Conservation (phyloP, 64 coral and sea anemone genomes). For the Anthopleura sola region DNA sequence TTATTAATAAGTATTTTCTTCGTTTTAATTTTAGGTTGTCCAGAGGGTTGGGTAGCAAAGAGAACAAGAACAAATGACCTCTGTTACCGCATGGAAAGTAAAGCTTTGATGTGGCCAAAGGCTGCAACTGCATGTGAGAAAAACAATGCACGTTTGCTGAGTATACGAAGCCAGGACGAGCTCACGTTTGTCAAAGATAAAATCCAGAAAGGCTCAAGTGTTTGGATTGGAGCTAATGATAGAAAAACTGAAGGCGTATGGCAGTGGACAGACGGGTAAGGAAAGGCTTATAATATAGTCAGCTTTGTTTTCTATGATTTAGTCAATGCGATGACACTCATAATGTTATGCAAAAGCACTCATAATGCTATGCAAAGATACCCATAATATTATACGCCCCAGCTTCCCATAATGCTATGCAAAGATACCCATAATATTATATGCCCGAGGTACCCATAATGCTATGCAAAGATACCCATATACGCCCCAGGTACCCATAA, state of each 20-base stretch:
- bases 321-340: background rate
- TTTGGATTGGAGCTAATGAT: slow-evolving; percentile 55
- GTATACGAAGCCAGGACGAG: slow-evolving; percentile 16
- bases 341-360: background rate
- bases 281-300: background rate
- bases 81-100: slow-evolving; percentile 33
- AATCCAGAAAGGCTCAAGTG: slow-evolving; percentile 8
- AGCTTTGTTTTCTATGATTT: background rate
- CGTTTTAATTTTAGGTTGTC: background rate
- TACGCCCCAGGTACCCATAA: background rate
- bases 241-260: slow-evolving; percentile 19
- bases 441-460: background rate
- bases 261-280: slow-evolving; percentile 47
- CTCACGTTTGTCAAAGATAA: slow-evolving; percentile 26
- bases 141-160: slow-evolving; percentile 33
- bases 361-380: background rate
- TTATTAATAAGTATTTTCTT: background rate
- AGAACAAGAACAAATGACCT: background rate
- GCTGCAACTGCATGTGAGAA: slow-evolving; percentile 24
- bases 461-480: background rate
- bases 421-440: background rate
- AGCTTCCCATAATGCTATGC: background rate
- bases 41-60: background rate
- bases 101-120: slow-evolving; percentile 18
- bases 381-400: background rate